Evolutionary conservation across 1,140 invertebrate genomes (phyloP).

Genomic region (Cydia amplana): DNA sequence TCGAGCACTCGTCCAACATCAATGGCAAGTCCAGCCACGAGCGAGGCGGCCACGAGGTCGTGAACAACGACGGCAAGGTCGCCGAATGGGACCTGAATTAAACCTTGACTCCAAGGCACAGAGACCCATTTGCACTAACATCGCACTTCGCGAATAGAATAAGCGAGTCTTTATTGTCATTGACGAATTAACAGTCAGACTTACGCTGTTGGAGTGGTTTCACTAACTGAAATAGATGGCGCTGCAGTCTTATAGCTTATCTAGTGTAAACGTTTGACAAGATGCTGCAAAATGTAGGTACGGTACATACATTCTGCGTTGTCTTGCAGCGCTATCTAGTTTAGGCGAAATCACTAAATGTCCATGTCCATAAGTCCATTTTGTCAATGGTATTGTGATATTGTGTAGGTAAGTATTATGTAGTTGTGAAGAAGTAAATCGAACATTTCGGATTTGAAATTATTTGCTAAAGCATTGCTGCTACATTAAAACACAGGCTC

Average conservation of each 20-base stretch:
- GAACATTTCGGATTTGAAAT: neutral
- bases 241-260: too few species aligned
- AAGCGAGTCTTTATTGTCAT: neutral
- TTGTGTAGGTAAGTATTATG: too few species aligned
- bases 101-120: constrained; percentile 35
- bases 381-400: neutral
- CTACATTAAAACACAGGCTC: neutral
- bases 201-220: too few species aligned
- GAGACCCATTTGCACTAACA: neutral
- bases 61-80: constrained; percentile 53
- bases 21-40: constrained; percentile 47
- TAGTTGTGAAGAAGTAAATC: constrained; percentile 6
- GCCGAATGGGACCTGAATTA: constrained; percentile 44
- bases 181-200: too few species aligned
- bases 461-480: neutral
- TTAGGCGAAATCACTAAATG: too few species aligned
- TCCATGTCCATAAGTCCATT: neutral
- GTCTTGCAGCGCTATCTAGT: too few species aligned
- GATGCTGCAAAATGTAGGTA: too few species aligned
- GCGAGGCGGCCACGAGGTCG: constrained; percentile 50
- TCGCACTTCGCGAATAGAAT: neutral
- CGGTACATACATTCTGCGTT: too few species aligned
- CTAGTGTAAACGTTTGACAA: neutral
- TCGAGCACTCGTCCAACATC: constrained; percentile 46
- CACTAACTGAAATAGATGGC: too few species aligned